phyloP scores from a whole-genome alignment of 2,113 vertebrate species.

The Lagopus leucura region DNA sequence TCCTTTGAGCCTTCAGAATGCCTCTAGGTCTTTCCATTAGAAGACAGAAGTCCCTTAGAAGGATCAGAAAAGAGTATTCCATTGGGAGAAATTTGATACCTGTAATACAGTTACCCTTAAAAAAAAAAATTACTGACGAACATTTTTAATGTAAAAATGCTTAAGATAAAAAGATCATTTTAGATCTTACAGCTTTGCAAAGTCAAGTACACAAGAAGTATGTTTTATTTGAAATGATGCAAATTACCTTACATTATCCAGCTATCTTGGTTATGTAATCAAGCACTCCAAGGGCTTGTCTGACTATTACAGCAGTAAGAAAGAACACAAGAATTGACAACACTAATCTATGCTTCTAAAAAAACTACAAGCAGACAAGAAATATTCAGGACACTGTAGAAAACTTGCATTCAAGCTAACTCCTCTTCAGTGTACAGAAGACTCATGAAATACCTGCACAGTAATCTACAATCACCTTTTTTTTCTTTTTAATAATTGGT shows the following conservation, averaged over 20 bases:
- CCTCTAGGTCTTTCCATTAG: conserved; percentile 69
- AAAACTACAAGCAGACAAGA: neutral
- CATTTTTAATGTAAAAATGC: conserved; percentile 26
- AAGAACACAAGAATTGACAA: neutral
- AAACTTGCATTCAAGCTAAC: neutral
- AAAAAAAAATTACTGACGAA: neutral
- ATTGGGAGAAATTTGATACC: conserved; percentile 31
- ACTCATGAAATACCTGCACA: neutral
- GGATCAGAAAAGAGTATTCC: conserved; percentile 58
- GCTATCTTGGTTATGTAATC: neutral
- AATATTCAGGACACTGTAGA: neutral
- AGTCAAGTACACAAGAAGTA: neutral
- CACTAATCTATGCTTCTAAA: neutral
- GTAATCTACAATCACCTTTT: neutral
- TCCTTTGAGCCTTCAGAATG: conserved; percentile 64
- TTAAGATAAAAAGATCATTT: conserved; percentile 1
- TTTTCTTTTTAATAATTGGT: too few species aligned
- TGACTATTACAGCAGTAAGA: neutral
- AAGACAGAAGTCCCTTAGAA: conserved; percentile 49
- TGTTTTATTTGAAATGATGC: conserved; percentile 4
- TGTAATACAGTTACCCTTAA: neutral
- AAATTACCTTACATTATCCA: neutral
- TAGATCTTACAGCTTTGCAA: neutral
- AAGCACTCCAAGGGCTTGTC: neutral
- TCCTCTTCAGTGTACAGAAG: neutral